Base-by-base conservation (phyloP, 1,140 invertebrate species). In the Drosophila nigromelanica region DNA sequence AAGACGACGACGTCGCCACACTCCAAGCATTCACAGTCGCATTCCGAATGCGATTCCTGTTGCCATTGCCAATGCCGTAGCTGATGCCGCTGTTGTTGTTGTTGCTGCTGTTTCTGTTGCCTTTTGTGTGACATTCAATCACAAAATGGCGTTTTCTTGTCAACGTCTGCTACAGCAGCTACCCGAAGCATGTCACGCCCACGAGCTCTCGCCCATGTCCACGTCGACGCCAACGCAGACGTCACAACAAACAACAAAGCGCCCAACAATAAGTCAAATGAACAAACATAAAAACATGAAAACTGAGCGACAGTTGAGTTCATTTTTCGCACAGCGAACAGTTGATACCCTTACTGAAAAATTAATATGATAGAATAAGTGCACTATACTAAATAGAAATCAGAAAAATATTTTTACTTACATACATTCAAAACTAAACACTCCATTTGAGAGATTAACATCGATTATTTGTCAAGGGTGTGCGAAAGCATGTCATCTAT, bases 61-160 rank as follows among this genome's bases (percentile, higher is more conserved):
- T 18, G 18, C 24, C 24, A 37, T 33, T n/a, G 27, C 14, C 52
- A 37, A 35, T 43, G 18, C 37, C 27, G 10, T 54, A 43, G 10
- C 35, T 37, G n/a, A n/a, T n/a, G n/a, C n/a, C n/a, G 10, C 12
- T 37, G 35, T 12, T 63, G 60, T n/a, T 30, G 5, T 35, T 70
- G 60, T 39, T 11, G 33, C 8, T 63, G 60, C 21, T 30, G 5
- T 35, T 70, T 51, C 7, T 33, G 48, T 40, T 39, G 62, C 54
- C 51, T 67, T 89, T 90, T 86, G 61, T 90, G 71, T 90, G 87
- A 90, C 87, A 90, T 90, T 90, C 87, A 90, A 90, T 90, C 87
- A 90, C 72, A 90, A 82, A 90, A 90, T 90, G 87, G 87, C 87
- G 87, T 90, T 86, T 90, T 87, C 87, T 90, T 90, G 87, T 90